Evolutionary conservation across 2,888 invertebrate genomes (phyloP).

Genomic region (Hirtodrosophila histrioides): DNA sequence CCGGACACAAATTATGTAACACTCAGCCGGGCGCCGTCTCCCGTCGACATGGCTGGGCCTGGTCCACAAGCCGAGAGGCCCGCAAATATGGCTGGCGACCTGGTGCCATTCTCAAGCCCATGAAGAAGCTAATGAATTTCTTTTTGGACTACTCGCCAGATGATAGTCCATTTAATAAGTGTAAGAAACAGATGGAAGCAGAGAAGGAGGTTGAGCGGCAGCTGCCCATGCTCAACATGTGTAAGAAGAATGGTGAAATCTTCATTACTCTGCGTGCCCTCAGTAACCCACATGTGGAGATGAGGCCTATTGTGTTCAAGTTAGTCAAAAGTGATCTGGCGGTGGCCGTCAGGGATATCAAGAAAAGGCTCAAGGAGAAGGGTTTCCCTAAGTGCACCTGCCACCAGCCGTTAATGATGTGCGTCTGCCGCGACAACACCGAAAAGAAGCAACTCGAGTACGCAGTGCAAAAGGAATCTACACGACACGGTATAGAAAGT

Average conservation of each 20-base stretch:
- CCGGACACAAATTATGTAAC: slow-evolving; percentile 82
- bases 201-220: slow-evolving; percentile 51
- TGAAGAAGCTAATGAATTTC: slow-evolving; percentile 82
- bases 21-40: slow-evolving; percentile 86
- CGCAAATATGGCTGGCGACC: slow-evolving; percentile 81
- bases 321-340: slow-evolving; percentile 86
- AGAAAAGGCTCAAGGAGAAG: slow-evolving; percentile 85
- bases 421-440: slow-evolving; percentile 71
- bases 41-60: slow-evolving; percentile 88
- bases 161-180: slow-evolving; percentile 57
- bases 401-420: slow-evolving; percentile 84
- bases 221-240: slow-evolving; percentile 87
- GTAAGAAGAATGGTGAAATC: slow-evolving; percentile 88
- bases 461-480: slow-evolving; percentile 85
- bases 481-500: slow-evolving; percentile 51
- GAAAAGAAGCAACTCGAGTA: slow-evolving; percentile 84
- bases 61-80: slow-evolving; percentile 84
- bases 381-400: slow-evolving; percentile 86
- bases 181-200: slow-evolving; percentile 81
- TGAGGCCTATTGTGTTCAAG: slow-evolving; percentile 88
- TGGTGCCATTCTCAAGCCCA: slow-evolving; percentile 80
- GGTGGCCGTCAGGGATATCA: slow-evolving; percentile 85
- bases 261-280: slow-evolving; percentile 88
- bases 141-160: slow-evolving; percentile 76
- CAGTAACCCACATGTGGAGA: slow-evolving; percentile 87